Percentiles rank a stretch among this genome's conserved stretches.
phyloP scores from a whole-genome alignment of 2,888 invertebrate genomes.

The Saturnia pavonia region DNA sequence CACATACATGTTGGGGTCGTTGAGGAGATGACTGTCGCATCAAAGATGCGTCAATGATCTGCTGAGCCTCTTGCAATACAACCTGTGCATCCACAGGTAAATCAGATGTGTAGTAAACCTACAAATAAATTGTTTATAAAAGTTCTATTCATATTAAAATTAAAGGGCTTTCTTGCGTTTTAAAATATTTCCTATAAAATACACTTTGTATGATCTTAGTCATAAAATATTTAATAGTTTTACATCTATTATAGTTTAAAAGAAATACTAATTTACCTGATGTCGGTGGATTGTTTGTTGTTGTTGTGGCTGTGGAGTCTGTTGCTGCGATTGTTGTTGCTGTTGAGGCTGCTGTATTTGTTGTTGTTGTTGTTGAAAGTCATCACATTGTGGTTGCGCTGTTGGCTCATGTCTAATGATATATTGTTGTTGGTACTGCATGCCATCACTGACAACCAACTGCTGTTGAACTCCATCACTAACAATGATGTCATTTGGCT shows the following conservation, averaged over 20 bases:
- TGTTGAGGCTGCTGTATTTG: constrained; percentile 51
- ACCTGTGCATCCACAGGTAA: constrained; percentile 80
- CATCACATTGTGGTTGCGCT: constrained; percentile 55
- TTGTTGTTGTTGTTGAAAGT: constrained; percentile 65
- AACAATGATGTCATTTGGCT: constrained; percentile 80
- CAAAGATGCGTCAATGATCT: constrained; percentile 80
- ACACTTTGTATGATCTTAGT: background rate
- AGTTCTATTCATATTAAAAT: constrained; percentile 32
- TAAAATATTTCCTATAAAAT: background rate
- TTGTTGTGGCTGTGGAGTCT: constrained; percentile 51
- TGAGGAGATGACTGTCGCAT: constrained; percentile 78
- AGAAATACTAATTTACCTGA: constrained; percentile 17
- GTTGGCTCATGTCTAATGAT: constrained; percentile 74
- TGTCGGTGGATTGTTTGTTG: constrained; percentile 66
- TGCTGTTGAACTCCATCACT: constrained; percentile 73
- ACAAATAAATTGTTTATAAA: constrained; percentile 69
- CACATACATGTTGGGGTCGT: constrained; percentile 81
- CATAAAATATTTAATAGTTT: background rate
- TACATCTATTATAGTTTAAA: background rate
- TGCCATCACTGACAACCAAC: constrained; percentile 71
- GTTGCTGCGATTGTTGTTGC: constrained; percentile 51
- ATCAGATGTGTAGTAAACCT: constrained; percentile 82
- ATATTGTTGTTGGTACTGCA: constrained; percentile 76
- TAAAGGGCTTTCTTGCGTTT: background rate
- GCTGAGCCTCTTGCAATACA: constrained; percentile 80